Conservation (phyloP, 1,140 invertebrate genomes). For the Cydia pomonella region DNA sequence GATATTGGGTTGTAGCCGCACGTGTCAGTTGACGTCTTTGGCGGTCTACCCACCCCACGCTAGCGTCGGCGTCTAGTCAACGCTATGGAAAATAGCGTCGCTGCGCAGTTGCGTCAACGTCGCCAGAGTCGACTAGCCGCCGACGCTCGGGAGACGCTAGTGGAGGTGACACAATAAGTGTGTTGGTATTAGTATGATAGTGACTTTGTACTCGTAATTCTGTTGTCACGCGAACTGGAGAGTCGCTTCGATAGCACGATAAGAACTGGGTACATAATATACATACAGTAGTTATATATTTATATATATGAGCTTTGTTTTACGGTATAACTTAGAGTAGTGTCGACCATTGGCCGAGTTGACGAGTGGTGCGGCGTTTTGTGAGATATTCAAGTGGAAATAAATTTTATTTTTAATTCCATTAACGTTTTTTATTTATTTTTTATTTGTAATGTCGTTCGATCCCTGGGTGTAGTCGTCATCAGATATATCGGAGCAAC, state of each 20-base stretch:
- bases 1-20: no score
- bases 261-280: slow-evolving; percentile 57
- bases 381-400: slow-evolving; percentile 75
- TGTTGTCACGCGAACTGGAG: not conserved
- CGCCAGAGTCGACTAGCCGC: no score
- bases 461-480: not conserved
- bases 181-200: no score
- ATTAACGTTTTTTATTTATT: slow-evolving; percentile 42
- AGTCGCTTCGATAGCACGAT: slow-evolving; percentile 43
- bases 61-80: no score
- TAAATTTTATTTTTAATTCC: slow-evolving; percentile 80
- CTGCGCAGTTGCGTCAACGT: no score
- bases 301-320: slow-evolving; percentile 76
- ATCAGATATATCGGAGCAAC: no score
- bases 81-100: no score
- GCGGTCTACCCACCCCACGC: no score
- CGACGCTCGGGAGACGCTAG: no score
- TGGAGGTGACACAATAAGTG: no score
- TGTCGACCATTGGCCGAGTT: slow-evolving; percentile 51
- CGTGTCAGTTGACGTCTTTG: no score
- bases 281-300: slow-evolving; percentile 72
- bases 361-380: slow-evolving; percentile 55
- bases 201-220: not conserved
- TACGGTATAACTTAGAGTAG: slow-evolving; percentile 61
- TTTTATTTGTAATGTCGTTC: not conserved